A percentile compares a stretch with the other conserved stretches of the same genome.
Conservation (phyloP, 2,113 vertebrate species). For the Caretta caretta region DNA sequence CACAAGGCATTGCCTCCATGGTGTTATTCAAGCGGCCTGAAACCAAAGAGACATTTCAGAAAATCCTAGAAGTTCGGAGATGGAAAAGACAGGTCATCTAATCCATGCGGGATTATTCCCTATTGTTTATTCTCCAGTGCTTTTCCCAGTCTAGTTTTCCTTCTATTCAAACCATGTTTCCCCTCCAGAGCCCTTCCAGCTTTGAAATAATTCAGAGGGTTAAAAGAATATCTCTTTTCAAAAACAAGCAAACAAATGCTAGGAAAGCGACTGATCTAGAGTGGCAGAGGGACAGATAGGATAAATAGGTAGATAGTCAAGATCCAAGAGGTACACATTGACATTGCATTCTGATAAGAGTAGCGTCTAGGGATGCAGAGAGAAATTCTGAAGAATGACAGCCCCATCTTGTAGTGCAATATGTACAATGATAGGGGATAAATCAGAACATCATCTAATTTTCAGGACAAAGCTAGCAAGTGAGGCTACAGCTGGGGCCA, state of each 20-base stretch:
- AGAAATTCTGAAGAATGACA: neutral
- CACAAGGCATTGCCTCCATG: neutral
- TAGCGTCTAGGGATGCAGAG: neutral
- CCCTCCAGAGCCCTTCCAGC: neutral
- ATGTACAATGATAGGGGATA: neutral
- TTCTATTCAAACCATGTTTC: neutral
- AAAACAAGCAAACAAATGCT: neutral
- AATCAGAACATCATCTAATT: neutral
- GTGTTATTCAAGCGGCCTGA: neutral
- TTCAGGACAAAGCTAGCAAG: neutral
- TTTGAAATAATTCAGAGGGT: neutral
- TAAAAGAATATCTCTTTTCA: constrained; percentile 16
- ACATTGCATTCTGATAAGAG: neutral
- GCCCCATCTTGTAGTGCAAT: neutral
- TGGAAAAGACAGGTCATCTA: neutral
- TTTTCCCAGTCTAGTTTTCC: neutral
- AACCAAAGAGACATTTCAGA: neutral
- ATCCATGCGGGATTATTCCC: neutral
- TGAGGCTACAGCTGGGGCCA: neutral
- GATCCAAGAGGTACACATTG: neutral
- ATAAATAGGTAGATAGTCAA: neutral
- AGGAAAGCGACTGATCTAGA: neutral
- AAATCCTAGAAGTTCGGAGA: neutral
- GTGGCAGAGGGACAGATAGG: neutral
- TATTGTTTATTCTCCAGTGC: neutral